Conservation (phyloP, 1,140 invertebrate genomes). For the Zaprionus kolodkinae region DNA sequence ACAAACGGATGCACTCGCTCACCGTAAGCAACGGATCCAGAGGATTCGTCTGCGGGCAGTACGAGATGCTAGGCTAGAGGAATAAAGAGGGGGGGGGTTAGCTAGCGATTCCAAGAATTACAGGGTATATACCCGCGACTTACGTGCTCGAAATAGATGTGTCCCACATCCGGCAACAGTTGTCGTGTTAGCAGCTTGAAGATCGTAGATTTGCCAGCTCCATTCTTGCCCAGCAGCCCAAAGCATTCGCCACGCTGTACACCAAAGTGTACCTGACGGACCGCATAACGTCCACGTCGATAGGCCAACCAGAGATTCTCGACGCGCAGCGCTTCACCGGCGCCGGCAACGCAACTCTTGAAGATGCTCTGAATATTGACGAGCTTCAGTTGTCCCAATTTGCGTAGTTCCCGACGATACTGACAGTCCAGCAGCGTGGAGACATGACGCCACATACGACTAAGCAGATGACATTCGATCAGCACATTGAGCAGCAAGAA, state of each 20-base stretch:
- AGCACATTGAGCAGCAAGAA: conserved; percentile 86
- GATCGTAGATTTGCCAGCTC: conserved; percentile 90
- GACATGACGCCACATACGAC: conserved; percentile 41
- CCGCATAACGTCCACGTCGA: conserved; percentile 64
- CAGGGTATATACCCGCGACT: conserved; percentile 61
- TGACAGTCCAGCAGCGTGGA: conserved; percentile 48
- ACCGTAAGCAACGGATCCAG: conserved; percentile 90
- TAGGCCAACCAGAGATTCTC: conserved; percentile 76
- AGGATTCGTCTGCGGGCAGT: conserved; percentile 94
- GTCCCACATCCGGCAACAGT: conserved; percentile 85
- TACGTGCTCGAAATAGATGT: conserved; percentile 83
- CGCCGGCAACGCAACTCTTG: conserved; percentile 62
- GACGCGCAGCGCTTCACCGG: conserved; percentile 62
- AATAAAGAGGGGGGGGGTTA: background rate
- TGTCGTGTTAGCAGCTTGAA: conserved; percentile 91
- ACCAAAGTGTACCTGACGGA: conserved; percentile 75
- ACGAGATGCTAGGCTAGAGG: conserved; percentile 84
- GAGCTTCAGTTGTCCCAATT: conserved; percentile 64
- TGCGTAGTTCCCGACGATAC: conserved; percentile 51
- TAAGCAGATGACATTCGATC: conserved; percentile 85
- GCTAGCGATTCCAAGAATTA: background rate
- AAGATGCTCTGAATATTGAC: conserved; percentile 65
- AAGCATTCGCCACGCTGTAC: conserved; percentile 86
- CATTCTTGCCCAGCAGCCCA: conserved; percentile 90
- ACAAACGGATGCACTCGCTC: conserved; percentile 85